Evolutionary conservation across 1,140 invertebrate species (phyloP), one percentile per base, ranked within the genome.

Genomic region (Sycophila sp.): DNA sequence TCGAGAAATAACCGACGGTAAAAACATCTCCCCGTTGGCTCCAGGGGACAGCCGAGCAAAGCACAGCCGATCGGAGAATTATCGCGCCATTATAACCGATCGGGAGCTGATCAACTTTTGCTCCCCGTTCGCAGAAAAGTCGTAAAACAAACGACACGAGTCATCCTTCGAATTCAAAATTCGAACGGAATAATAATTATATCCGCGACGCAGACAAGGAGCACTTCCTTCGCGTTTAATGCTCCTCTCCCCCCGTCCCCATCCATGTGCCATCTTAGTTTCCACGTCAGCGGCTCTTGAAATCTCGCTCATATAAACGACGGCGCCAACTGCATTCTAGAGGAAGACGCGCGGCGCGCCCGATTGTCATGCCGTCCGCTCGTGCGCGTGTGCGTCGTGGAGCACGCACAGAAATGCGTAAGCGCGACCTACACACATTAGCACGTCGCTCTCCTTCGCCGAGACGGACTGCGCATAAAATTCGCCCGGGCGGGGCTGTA

Each of bases 261-360:
- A 7, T 38, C 36, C 49, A 30, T 11, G 32, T 59, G 32, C 56
- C 47, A 58, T 60, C 66, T 69, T 62, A 60, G 58, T 69, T 65
- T 64, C 32, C 59, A 65, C 69, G 53, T 64, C 68, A 63, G 38
- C 69, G 69, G 60, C 58, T 64, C 69, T 71, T 19, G 60, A 65
- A 69, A 71, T 71, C 69, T 65, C 69, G 69, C 60, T 59, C 60
- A 47, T 64, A 71, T 58, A 56, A 71, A 58, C 58, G 17, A 34
- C 68, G 34, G 65, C 65, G 55, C 40, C 38, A 34, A 42, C 49
- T 42, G 56, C 59, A 63, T 56, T 62, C 68, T 70, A 62, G n/a
- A 47, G 42, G 68, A 51, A 30, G 58, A 63, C 59, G 65, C 42
- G 53, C 40, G 56, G 32, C 49, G 49, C 47, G 36, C 58, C 56